Evolutionary conservation across 2,113 vertebrate species (phyloP), one percentile per base, ranked within the genome.

Genomic region (Oxyura jamaicensis): DNA sequence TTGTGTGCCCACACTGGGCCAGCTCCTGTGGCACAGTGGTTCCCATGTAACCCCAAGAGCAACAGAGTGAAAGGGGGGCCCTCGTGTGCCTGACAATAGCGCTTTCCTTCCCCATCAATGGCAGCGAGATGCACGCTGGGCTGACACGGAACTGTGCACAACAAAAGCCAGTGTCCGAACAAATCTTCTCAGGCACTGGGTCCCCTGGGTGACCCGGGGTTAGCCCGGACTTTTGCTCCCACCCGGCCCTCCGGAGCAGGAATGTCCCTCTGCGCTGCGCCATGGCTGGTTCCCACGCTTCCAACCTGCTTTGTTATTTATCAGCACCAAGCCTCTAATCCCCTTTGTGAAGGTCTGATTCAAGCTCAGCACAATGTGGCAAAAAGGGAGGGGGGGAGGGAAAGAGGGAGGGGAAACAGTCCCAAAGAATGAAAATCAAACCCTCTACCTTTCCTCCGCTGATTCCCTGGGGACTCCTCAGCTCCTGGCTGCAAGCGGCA

Each of bases 111-210:
- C 28, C 89, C 44, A 25, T 56, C 86, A 93, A 74, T 83, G 86
- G 87, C 22, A 8, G 63, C 1, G 1, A 93, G 95, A 94, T 91
- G 78, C 95, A 94, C 13, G 84, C 97, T 95, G 96, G 85, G 95
- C 92, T 97, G 95, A 96, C 96, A 96, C 82, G 94, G 96, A 96
- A 95, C 97, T 97, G 85, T 88, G 95, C 84, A 95, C 95, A 93
- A 95, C 95, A 97, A 96, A 95, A 94, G 96, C 72, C 96, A 96
- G 86, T 95, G 96, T 97, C 96, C 96, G 90, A 95, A 96, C 94
- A 96, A 94, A 96, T 91, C 95, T 97, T 93, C 94, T 90, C 95
- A 95, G 95, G 96, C 85, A 5, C 85, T 66, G 42, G 88, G 58
- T 59, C 83, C 90, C 88, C 72, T 7, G 71, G 31, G 56, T 92